These are phyloP conservation scores for Centropyge bicolor DNA, from an alignment of 2,797 vertebrate genomes.

Conservation along the genomic window DNA sequence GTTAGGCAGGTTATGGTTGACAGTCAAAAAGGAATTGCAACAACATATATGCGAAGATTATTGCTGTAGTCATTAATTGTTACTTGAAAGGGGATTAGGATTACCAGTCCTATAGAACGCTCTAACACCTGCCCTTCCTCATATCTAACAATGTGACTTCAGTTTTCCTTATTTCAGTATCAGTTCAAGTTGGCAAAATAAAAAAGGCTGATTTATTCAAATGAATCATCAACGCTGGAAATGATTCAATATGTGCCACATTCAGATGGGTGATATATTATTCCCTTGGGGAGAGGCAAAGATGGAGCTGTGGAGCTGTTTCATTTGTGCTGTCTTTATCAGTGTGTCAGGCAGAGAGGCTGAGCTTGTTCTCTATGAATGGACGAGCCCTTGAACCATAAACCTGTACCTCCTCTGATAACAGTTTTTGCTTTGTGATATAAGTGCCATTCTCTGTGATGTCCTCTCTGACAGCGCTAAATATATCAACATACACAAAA, in stretches of 20 bases:
- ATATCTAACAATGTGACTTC: conserved; percentile 72
- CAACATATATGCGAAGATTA: conserved; percentile 79
- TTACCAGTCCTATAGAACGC: conserved; percentile 73
- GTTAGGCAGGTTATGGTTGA: conserved; percentile 76
- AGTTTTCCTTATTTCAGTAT: conserved; percentile 75
- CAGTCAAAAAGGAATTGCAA: conserved; percentile 75
- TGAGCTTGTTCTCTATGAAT: conserved; percentile 85
- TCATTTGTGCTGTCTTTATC: conserved; percentile 88
- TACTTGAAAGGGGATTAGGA: conserved; percentile 82
- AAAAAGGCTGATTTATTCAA: conserved; percentile 82
- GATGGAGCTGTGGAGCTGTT: conserved; percentile 82
- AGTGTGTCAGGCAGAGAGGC: conserved; percentile 84
- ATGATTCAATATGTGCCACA: conserved; percentile 83
- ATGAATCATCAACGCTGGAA: conserved; percentile 83
- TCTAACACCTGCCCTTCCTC: conserved; percentile 78
- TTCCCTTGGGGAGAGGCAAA: conserved; percentile 82
- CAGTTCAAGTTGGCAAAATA: conserved; percentile 81
- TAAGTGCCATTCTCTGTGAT: conserved; percentile 78
- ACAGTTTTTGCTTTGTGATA: conserved; percentile 84
- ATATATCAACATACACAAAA: conserved; percentile 81
- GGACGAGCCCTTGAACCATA: conserved; percentile 86
- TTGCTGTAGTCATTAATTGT: conserved; percentile 84
- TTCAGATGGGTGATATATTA: conserved; percentile 86
- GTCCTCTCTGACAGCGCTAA: conserved; percentile 81
- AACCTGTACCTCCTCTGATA: conserved; percentile 87